Percentiles rank a stretch among this genome's conserved stretches.
phyloP scores from a whole-genome alignment of 1,140 invertebrate species.

The Papilio dardanus region DNA sequence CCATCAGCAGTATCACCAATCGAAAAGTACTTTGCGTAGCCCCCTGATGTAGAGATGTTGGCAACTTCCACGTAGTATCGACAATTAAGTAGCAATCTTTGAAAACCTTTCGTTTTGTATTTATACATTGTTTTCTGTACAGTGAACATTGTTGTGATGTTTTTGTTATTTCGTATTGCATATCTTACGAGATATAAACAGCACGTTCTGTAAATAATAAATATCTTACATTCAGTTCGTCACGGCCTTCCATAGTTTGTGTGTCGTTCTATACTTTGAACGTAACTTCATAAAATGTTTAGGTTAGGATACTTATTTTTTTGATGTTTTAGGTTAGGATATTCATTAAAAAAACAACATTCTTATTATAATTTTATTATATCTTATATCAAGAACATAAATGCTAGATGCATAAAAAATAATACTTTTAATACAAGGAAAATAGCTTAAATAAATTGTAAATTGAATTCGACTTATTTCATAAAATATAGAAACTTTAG shows the following conservation, averaged over 20 bases:
- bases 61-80: too few relatives aligned
- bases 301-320: neutral
- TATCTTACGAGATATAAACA: neutral
- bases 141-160: conserved; percentile 1
- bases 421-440: conserved; percentile 37
- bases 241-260: too few relatives aligned
- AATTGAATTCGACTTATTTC: neutral
- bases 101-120: neutral
- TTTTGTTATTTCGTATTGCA: neutral
- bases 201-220: neutral
- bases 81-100: neutral
- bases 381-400: conserved; percentile 31
- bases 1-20: too few relatives aligned
- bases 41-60: too few relatives aligned
- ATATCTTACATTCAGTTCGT: neutral
- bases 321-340: neutral
- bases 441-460: neutral
- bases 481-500: conserved; percentile 15
- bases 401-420: conserved; percentile 38
- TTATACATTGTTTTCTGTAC: neutral
- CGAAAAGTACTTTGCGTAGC: too few relatives aligned
- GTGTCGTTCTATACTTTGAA: too few relatives aligned
- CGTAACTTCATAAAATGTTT: too few relatives aligned
- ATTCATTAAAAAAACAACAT: neutral
- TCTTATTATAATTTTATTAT: neutral